Base-by-base conservation (phyloP, 2,797 vertebrate genomes). In the Smutsia temminckii region DNA sequence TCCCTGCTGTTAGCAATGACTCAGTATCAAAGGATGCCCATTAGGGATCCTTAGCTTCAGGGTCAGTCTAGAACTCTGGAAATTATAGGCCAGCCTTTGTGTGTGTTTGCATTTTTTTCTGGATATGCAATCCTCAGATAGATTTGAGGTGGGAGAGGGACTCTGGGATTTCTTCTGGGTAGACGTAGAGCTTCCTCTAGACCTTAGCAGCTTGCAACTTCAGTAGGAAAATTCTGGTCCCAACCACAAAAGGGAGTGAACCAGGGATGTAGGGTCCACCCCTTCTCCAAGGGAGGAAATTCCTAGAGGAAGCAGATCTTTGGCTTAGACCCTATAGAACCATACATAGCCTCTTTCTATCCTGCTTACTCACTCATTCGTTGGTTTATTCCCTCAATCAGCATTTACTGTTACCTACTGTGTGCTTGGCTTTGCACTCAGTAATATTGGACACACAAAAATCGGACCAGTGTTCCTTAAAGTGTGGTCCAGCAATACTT, bases 11-110 rank as follows among this genome's bases (percentile, higher is more conserved):
- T 66, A 74, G 37, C 72, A 78, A 7, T 95, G 93, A 91, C 89
- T 94, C 79, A 91, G 18, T 71, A 88, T 85, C 90, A 71, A 72
- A 95, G 84, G 91, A 72, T 4, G 4, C 6, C 23, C 51, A 55
- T 46, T 37, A 66, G 53, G 49, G 11, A 68, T 74, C 68, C 63
- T 77, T 37, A 78, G 57, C 75, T 79, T 55, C 46, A 46, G 42
- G 63, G 11, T 46, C 64, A 57, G 11, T 46, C 64, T 25, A 34
- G 77, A 81, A 63, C n/a, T 59, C 59, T 71, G 59, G 71, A 66
- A 86, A 59, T 27, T 4, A 53, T 16, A 85, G 13, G n/a, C 72
- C 69, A 23, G 66, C 1, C 17, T 90, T 63, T n/a, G 63, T 11
- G 49, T 23, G 6, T 27, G n/a, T 80, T 83, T 61, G 18, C 49